Base-by-base conservation (phyloP, 2,888 invertebrate genomes). In the Chymomyza procnemis region DNA sequence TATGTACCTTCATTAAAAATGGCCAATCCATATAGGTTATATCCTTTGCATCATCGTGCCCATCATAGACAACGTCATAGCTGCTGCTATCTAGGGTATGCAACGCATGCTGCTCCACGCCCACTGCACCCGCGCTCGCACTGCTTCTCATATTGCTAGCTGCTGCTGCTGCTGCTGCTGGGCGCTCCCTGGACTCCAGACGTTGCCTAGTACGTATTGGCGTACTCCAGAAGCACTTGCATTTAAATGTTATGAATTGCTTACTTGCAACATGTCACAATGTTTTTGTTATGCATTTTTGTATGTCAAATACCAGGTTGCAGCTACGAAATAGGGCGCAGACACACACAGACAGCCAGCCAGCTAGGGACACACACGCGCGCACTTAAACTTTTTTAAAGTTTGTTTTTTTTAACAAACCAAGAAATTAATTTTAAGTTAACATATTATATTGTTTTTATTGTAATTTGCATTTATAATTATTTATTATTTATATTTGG, bases 1-100 rank as follows among this genome's bases (percentile, higher is more conserved):
- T 16, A 79, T 80, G 78, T 75, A 90, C 90, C 90, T 90, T 90
- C 69, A 90, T 90, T 64, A 90, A 79, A 73, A 90, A 90, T 56
- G 90, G 90, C 90, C 90, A 90, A 75, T 90, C 90, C 73, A 90
- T 68, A 66, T 88, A 88, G 16, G 78, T 75, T 46, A 86, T 74
- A 54, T 81, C 85, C 67, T 75, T 78, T 30, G 80, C 67, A 60
- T 86, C 86, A 61, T 84, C 88, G 34, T 85, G 80, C 5, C 74
- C 75, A 71, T 85, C 80, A 12, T 83, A 79, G 65, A 75, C 73
- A 65, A 80, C 78, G 73, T 88, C 89, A 67, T 87, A 87, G 69
- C 72, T 74, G 55, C 34, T 41, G 12, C 34, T 41, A 41, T 83
- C 80, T 65, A 79, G 71, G 16, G 87, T 80, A 62, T 85, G 83